Evolutionary conservation across 2,888 invertebrate species (phyloP).

Genomic region (Uropetala carovei): DNA sequence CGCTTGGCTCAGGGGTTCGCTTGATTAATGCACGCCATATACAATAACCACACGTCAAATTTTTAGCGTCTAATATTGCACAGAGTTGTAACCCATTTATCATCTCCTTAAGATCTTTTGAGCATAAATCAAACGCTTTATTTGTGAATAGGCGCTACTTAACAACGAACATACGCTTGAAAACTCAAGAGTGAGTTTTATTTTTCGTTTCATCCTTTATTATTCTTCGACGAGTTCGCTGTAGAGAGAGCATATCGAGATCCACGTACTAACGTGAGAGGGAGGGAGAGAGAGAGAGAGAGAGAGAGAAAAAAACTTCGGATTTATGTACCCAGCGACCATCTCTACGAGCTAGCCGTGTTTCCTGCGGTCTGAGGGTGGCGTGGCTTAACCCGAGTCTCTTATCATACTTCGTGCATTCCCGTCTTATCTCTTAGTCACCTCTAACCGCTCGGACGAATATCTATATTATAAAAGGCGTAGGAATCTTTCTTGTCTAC

Average conservation of each 20-base stretch:
- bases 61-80: too few relatives aligned
- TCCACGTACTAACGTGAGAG: not conserved
- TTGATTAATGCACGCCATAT: too few relatives aligned
- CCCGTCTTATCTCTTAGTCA: not conserved
- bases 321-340: conserved; percentile 16
- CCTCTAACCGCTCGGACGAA: not conserved
- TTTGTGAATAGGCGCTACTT: too few relatives aligned
- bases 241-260: not conserved
- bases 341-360: not conserved
- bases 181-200: not conserved
- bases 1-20: too few relatives aligned
- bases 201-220: not conserved
- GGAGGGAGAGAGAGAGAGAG: too few relatives aligned
- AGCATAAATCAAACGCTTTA: too few relatives aligned
- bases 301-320: not conserved
- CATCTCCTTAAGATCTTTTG: too few relatives aligned
- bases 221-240: not conserved
- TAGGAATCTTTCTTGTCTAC: too few relatives aligned
- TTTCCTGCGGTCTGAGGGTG: not conserved
- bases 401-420: not conserved
- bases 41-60: too few relatives aligned
- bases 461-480: too few relatives aligned
- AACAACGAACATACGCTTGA: too few relatives aligned
- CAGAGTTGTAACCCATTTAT: too few relatives aligned
- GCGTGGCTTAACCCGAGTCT: not conserved